Evolutionary conservation across 2,888 invertebrate genomes (phyloP), one percentile per base, ranked within the genome.

Genomic region (Heteropelma amictum): DNA sequence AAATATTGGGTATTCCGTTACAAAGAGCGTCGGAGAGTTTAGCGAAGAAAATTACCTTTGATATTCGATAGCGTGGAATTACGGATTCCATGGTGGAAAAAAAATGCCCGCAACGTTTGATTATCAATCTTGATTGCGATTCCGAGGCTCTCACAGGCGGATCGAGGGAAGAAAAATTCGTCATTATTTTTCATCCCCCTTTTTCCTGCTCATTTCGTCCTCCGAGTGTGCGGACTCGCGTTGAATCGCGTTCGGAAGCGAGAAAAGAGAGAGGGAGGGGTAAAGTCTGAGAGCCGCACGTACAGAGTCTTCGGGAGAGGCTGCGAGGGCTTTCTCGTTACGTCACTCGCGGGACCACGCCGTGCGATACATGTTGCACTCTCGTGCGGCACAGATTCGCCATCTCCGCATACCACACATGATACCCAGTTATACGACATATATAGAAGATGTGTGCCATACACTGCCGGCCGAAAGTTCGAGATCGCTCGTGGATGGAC

Each of bases 321-420:
- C 30, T 67, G 47, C 61, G 42, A 7, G 53, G 28, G 23, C 60
- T 60, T 12, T 60, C 30, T 45, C 19, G n/a, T 21, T 84, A 84
- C 85, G 84, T 86, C 84, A 86, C 81, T 81, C n/a, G n/a, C 74
- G 76, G 82, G 80, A 83, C 82, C 82, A 83, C 81, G 80, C 77
- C 65, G 79, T n/a, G n/a, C n/a, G n/a, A n/a, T n/a, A n/a, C n/a
- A n/a, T n/a, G n/a, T n/a, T n/a, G n/a, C n/a, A 79, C 77, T 79
- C 81, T 73, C 73, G 65, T 80, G 81, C 30, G 82, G 83, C 81
- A 85, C 81, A 85, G 85, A 84, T 85, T 83, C 80, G 77, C 79
- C 67, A 74, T 76, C 79, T 77, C 63, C n/a, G 51, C 81, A 71
- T 79, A 54, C 63, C 49, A 64, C 63, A 63, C 67, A 63, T n/a